Percentiles rank a stretch among this genome's conserved stretches.
These are phyloP conservation scores for Apodemus speciosus DNA, from an alignment of 2,113 vertebrate genomes.

Conservation along the genomic window DNA sequence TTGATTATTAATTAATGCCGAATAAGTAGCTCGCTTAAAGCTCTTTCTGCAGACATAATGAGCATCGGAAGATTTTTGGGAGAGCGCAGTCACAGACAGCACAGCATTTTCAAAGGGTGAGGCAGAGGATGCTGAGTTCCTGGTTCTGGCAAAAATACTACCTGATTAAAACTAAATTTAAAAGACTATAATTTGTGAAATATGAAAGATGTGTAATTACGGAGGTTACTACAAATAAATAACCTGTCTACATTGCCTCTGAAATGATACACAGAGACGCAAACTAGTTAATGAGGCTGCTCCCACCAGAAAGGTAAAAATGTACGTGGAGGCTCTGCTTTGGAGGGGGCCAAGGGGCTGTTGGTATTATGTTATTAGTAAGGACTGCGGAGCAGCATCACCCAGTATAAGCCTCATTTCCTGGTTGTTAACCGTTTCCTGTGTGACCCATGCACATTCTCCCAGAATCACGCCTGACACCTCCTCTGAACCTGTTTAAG, in stretches of 20 bases:
- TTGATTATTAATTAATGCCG: conserved; percentile 64
- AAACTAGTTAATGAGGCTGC: conserved; percentile 43
- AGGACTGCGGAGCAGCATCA: conserved; percentile 68
- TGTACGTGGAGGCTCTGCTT: conserved; percentile 47
- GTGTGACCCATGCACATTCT: conserved; percentile 65
- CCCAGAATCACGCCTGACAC: not conserved
- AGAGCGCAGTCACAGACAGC: conserved; percentile 7
- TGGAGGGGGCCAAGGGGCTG: not conserved
- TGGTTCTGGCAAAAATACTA: conserved; percentile 26
- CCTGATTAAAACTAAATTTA: conserved; percentile 63
- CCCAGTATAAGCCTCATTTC: not conserved
- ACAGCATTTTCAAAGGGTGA: conserved; percentile 50
- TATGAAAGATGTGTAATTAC: conserved; percentile 36
- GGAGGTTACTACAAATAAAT: not conserved
- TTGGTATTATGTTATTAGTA: conserved; percentile 14
- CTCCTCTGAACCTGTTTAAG: conserved; percentile 46
- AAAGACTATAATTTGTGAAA: conserved; percentile 42
- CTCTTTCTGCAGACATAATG: conserved; percentile 44
- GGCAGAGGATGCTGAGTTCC: conserved; percentile 21
- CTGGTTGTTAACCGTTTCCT: conserved; percentile 64
- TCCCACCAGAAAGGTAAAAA: conserved; percentile 41
- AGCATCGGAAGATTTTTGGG: conserved; percentile 5
- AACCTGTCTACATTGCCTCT: not conserved
- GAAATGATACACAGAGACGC: not conserved
- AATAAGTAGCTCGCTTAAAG: conserved; percentile 31